Base-by-base conservation (phyloP, 2,113 vertebrate genomes). In the Perca flavescens region DNA sequence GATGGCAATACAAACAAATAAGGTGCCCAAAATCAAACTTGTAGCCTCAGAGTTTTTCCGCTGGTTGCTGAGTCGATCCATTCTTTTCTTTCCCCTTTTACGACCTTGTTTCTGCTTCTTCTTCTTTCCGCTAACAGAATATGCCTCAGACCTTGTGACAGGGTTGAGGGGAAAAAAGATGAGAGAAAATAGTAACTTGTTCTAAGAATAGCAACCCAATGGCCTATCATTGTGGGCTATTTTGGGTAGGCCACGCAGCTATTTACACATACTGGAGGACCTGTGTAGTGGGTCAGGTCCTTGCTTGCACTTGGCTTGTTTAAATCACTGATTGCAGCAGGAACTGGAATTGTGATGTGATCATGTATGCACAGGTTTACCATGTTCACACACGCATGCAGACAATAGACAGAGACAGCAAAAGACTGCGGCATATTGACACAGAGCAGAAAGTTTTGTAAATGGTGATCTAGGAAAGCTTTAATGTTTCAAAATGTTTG, bases 151-250 rank as follows among this genome's bases (percentile, higher is more conserved):
- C 74, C 89, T 89, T 86, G 74, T 91, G 77, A 78, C 76, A 57
- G 47, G 28, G 73, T 70, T 50, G n/a, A 61, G 15, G 25, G 16
- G 47, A 36, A 67, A 74, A 46, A 62, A 25, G 12, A 28, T n/a
- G 31, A 14, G 22, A 66, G 46, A 85, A 90, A 91, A 88, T 87
- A 90, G 80, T 36, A 64, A 67, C 65, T 58, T 61, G 47, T 40
- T 67, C 88, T 90, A 77, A 90, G 46, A 93, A 93, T 92, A 92
- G 88, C 65, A 53, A n/a, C 82, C 67, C 52, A 1, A 47, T 77
- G 56, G 40, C 53, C 50, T 50, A 62, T 90, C 77, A 82, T 78
- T 43, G 53, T 74, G 66, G 52, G 47, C 56, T 64, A 9, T 85
- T 86, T 90, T 28, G 50, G 75, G 71, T 69, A 11, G 60, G 54